Percentiles rank a stretch among this genome's conserved stretches.
Conservation (phyloP, 2,797 vertebrate genomes). For the Oreochromis grahami region DNA sequence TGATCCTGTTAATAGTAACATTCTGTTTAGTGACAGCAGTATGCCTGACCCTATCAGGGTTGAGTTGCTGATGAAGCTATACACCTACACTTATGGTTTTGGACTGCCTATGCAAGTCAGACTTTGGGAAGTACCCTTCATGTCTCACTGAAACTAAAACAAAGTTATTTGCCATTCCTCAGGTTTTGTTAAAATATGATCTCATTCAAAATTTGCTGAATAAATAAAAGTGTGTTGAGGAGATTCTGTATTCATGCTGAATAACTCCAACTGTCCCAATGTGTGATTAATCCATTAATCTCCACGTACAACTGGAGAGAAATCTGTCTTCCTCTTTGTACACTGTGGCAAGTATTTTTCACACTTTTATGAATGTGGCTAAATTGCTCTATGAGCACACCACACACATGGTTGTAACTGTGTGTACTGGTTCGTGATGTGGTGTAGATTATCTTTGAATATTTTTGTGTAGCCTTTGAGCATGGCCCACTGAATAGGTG, state of each 20-base stretch:
- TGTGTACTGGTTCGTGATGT: neutral
- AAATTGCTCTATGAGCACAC: neutral
- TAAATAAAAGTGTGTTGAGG: neutral
- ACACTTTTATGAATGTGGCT: neutral
- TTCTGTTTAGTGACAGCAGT: neutral
- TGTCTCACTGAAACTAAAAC: neutral
- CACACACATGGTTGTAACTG: neutral
- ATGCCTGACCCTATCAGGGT: neutral
- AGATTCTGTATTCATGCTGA: neutral
- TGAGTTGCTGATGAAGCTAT: neutral
- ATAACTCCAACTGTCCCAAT: neutral
- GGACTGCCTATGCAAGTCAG: neutral
- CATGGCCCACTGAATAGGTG: neutral
- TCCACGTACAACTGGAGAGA: neutral
- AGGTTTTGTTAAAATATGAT: neutral
- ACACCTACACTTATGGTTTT: neutral
- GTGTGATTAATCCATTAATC: neutral
- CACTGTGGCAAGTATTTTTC: neutral
- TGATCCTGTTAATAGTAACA: neutral
- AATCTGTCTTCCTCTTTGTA: neutral
- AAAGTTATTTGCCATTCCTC: neutral
- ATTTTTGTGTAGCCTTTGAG: neutral
- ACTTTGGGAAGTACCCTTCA: neutral
- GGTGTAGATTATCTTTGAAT: neutral
- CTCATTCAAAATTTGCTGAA: neutral